Conservation (phyloP, 2,797 vertebrate genomes). For the Sebastes variabilis region DNA sequence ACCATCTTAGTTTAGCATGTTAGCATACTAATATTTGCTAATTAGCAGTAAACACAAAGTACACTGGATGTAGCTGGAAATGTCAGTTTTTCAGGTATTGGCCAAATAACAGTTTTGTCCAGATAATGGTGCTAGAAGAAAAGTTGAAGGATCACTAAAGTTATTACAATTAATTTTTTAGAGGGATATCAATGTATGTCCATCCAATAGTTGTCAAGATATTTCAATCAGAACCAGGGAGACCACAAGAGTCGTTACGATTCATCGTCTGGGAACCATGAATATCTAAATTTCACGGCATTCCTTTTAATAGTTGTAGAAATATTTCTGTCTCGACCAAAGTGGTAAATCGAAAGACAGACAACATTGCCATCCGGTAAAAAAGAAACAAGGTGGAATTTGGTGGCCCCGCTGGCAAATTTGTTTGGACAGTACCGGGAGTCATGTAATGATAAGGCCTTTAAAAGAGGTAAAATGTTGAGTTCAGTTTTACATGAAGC, state of each 20-base stretch:
- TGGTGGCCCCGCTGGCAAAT: rapidly evolving
- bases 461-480: not conserved
- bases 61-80: not conserved
- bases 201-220: not conserved
- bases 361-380: not conserved
- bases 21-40: no score
- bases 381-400: not conserved
- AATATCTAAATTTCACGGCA: no score
- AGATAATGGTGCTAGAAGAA: no score
- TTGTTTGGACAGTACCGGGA: no score
- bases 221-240: not conserved
- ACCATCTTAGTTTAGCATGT: not conserved
- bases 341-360: not conserved
- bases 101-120: no score
- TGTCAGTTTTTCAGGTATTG: not conserved
- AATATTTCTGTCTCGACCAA: not conserved
- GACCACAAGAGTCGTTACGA: no score
- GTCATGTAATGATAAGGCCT: not conserved
- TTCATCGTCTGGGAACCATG: no score
- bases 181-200: no score
- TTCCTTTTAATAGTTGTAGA: no score
- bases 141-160: no score
- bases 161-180: no score
- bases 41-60: no score
- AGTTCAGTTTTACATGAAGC: not conserved